Evolutionary conservation across 2,113 vertebrate genomes (phyloP).

Genomic region (Aldabrachelys gigantea): DNA sequence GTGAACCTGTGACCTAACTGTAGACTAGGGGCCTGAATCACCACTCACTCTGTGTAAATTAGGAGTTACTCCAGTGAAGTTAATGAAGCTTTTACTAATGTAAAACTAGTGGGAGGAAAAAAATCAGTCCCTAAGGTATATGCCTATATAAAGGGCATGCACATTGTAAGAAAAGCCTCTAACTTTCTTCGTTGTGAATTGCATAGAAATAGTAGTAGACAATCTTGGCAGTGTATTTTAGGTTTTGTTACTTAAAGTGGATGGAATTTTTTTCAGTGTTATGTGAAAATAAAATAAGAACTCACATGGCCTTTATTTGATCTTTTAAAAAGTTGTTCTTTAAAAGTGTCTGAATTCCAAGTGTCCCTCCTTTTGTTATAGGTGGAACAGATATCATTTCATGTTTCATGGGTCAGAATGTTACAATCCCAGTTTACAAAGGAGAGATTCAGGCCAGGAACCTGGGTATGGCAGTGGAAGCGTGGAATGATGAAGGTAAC

Average conservation of each 20-base stretch:
- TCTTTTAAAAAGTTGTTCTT: not conserved
- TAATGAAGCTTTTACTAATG: not conserved
- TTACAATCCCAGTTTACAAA: constrained; percentile 89
- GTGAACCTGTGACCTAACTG: not conserved
- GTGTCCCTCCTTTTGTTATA: constrained; percentile 37
- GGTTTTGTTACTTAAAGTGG: not conserved
- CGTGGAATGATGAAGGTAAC: constrained; percentile 90
- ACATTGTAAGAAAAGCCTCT: not conserved
- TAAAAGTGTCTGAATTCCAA: not conserved
- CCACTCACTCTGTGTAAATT: not conserved
- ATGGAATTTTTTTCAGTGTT: not conserved
- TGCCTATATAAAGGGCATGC: not conserved
- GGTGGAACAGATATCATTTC: constrained; percentile 98
- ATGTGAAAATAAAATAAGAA: not conserved
- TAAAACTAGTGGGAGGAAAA: not conserved
- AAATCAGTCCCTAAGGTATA: not conserved
- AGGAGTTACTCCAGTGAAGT: not conserved
- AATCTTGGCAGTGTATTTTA: not conserved
- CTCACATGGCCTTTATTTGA: not conserved
- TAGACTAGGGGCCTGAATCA: not conserved
- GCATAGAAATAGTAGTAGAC: not conserved
- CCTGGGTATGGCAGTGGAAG: constrained; percentile 94
- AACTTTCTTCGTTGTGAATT: not conserved
- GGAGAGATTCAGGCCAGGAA: constrained; percentile 97
- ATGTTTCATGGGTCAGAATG: constrained; percentile 96